phyloP scores from a whole-genome alignment of 2,888 invertebrate species.

The Drosophila fungiperda region DNA sequence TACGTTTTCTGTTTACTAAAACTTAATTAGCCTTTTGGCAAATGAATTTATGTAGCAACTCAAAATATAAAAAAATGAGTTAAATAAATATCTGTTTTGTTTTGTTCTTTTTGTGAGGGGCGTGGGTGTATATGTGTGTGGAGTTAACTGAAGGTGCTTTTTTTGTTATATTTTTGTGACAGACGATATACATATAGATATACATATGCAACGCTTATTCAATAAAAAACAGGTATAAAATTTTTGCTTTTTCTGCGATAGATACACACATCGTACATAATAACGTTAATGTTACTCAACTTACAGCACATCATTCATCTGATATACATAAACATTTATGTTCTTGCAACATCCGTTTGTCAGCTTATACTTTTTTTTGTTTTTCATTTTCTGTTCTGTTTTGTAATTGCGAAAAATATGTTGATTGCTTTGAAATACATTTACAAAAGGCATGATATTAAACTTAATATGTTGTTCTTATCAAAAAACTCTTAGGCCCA shows the following conservation, averaged over 20 bases:
- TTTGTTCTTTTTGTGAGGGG: background rate
- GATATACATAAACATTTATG: slow-evolving; percentile 31
- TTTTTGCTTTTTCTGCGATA: slow-evolving; percentile 28
- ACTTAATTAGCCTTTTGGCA: slow-evolving; percentile 34
- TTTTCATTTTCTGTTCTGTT: background rate
- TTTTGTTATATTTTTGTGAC: background rate
- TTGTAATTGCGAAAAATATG: background rate
- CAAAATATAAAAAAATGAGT: slow-evolving; percentile 20
- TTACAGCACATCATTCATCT: slow-evolving; percentile 20
- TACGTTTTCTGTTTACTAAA: slow-evolving; percentile 22
- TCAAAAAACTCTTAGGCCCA: slow-evolving; percentile 8
- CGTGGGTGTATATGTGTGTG: background rate
- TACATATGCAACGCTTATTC: slow-evolving; percentile 55
- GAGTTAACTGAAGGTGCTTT: background rate
- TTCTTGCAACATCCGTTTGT: background rate
- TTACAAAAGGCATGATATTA: slow-evolving; percentile 53
- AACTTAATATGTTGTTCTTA: slow-evolving; percentile 15
- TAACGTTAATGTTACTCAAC: slow-evolving; percentile 1
- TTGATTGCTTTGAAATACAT: slow-evolving; percentile 42
- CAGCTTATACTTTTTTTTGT: background rate
- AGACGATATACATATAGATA: slow-evolving; percentile 38
- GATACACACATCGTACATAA: slow-evolving; percentile 24
- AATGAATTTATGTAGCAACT: slow-evolving; percentile 30
- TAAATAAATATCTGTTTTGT: slow-evolving; percentile 32
- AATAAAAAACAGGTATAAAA: slow-evolving; percentile 46